Conservation (phyloP, 2,113 vertebrate species). For the Phrynosoma platyrhinos region DNA sequence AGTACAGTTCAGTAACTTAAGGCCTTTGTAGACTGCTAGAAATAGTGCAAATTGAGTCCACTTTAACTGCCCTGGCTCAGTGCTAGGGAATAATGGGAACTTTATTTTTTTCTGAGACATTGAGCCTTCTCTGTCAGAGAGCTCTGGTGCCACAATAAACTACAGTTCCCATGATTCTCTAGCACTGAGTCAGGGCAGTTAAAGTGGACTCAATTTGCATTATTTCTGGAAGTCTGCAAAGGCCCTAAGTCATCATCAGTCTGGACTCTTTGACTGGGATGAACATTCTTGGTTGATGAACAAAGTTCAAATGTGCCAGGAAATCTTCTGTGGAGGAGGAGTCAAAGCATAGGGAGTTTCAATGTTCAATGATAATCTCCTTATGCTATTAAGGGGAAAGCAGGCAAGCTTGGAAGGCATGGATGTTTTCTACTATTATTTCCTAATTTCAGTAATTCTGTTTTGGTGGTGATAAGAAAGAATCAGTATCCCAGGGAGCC, state of each 20-base stretch:
- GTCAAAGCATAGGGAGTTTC: background rate
- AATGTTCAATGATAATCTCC: background rate
- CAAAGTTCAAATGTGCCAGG: background rate
- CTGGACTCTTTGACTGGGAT: background rate
- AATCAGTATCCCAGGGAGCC: background rate
- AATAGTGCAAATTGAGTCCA: too few species aligned
- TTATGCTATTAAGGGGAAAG: background rate
- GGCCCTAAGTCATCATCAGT: background rate
- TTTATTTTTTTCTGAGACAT: too few species aligned
- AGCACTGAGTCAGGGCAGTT: too few species aligned
- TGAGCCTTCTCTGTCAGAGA: too few species aligned
- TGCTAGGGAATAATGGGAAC: too few species aligned
- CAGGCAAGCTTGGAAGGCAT: background rate
- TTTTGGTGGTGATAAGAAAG: background rate
- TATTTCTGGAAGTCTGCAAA: too few species aligned
- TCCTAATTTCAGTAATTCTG: background rate
- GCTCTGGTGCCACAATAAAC: too few species aligned
- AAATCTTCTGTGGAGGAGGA: background rate
- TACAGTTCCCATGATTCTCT: too few species aligned
- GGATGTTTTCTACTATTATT: background rate
- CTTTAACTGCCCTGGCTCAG: too few species aligned
- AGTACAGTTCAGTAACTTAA: background rate
- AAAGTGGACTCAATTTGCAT: too few species aligned
- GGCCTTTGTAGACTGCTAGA: too few species aligned
- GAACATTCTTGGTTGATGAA: too few species aligned